Conservation (phyloP, 64 coral and sea anemone genomes). For the Trachythela sp. region DNA sequence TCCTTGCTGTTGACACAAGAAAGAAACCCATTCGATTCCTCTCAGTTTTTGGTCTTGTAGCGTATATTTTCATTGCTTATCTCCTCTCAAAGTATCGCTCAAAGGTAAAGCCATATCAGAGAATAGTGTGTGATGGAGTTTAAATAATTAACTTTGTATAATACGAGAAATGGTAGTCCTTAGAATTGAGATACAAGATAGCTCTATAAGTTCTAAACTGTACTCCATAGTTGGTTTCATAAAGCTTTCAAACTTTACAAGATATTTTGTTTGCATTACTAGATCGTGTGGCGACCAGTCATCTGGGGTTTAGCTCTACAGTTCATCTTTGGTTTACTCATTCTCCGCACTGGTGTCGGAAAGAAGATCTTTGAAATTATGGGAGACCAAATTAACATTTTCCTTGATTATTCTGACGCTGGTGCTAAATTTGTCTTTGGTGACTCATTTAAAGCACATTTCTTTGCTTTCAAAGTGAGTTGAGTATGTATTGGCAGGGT, state of each 20-base stretch:
- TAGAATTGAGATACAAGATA: no score
- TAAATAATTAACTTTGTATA: no score
- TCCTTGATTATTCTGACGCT: conserved; percentile 69
- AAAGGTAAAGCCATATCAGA: neutral
- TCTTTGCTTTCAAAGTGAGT: conserved; percentile 73
- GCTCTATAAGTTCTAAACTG: no score
- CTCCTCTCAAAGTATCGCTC: conserved; percentile 43
- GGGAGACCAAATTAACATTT: conserved; percentile 62
- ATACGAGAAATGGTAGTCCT: no score
- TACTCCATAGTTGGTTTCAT: conserved; percentile 10
- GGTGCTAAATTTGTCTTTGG: conserved; percentile 93
- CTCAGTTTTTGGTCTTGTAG: neutral
- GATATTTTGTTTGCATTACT: neutral
- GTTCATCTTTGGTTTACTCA: conserved; percentile 77
- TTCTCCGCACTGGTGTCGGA: conserved; percentile 67
- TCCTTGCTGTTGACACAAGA: conserved; percentile 4
- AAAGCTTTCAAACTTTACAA: neutral
- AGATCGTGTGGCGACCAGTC: conserved; percentile 90
- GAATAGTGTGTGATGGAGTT: no score
- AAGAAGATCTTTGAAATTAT: conserved; percentile 63
- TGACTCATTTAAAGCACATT: conserved; percentile 48
- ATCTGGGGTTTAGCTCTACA: conserved; percentile 82
- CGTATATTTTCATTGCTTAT: conserved; percentile 31
- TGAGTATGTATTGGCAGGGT: neutral
- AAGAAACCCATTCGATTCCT: conserved; percentile 15